Conservation (phyloP, 2,888 invertebrate genomes). For the Boloria selene region DNA sequence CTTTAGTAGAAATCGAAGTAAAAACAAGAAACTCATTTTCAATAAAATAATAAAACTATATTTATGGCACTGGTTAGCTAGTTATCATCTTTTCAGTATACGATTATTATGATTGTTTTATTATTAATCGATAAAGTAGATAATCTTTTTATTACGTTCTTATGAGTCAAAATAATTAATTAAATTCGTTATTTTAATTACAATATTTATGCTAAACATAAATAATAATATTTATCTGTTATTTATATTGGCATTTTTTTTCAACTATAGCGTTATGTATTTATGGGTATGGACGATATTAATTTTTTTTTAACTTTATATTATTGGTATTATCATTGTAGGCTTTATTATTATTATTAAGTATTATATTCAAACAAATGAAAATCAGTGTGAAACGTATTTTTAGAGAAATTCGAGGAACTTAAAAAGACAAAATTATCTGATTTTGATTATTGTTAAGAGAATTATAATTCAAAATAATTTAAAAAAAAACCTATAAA, state of each 20-base stretch:
- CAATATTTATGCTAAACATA: background rate
- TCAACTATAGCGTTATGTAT: background rate
- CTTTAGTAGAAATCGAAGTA: too few relatives aligned
- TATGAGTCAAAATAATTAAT: background rate
- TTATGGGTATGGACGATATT: background rate
- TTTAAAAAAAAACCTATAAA: background rate
- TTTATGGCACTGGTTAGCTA: too few relatives aligned
- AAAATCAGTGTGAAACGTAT: background rate
- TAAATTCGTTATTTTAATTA: background rate
- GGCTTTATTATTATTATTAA: background rate
- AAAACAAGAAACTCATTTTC: too few relatives aligned
- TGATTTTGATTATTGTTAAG: background rate
- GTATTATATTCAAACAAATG: background rate
- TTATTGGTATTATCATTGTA: constrained; percentile 1
- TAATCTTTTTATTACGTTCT: background rate
- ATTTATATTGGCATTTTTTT: background rate
- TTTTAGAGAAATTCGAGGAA: constrained; percentile 1
- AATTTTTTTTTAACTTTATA: background rate
- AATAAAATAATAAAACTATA: too few relatives aligned
- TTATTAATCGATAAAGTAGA: background rate
- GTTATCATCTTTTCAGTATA: too few relatives aligned
- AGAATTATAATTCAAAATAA: background rate
- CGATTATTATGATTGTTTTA: too few relatives aligned
- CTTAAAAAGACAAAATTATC: constrained; percentile 1
- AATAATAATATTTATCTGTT: constrained; percentile 1